phyloP scores from a whole-genome alignment of 2,888 invertebrate genomes.

The Cotesia congregata region DNA sequence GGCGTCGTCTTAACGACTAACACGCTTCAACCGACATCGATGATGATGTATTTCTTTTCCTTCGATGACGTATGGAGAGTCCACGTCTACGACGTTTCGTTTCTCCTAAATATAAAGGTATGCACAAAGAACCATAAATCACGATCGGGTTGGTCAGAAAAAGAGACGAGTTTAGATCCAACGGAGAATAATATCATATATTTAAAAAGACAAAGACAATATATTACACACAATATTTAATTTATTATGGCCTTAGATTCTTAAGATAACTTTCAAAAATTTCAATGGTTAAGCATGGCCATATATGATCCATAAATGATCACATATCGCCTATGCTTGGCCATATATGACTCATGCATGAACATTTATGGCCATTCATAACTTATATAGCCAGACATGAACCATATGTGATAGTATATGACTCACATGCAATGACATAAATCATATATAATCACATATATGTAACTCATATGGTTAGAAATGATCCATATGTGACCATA shows the following conservation, averaged over 20 bases:
- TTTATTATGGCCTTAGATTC: background rate
- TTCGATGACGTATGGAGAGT: conserved; percentile 41
- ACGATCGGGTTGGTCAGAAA: conserved; percentile 36
- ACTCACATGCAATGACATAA: too few relatives aligned
- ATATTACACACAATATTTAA: background rate
- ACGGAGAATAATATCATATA: conserved; percentile 5
- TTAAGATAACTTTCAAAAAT: background rate
- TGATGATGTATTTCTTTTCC: conserved; percentile 43
- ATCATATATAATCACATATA: too few relatives aligned
- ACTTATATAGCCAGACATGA: too few relatives aligned
- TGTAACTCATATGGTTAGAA: too few relatives aligned
- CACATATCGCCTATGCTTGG: too few relatives aligned
- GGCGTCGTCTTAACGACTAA: background rate
- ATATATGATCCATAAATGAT: too few relatives aligned
- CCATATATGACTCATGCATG: too few relatives aligned
- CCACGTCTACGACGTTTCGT: conserved; percentile 33
- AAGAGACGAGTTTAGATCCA: background rate
- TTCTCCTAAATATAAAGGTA: conserved; percentile 30
- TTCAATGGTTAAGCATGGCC: background rate
- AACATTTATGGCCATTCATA: too few relatives aligned
- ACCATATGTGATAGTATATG: too few relatives aligned
- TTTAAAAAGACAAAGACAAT: conserved; percentile 7
- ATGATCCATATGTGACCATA: too few relatives aligned
- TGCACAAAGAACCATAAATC: conserved; percentile 38
- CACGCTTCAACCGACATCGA: conserved; percentile 22